Evolutionary conservation across 2,888 invertebrate genomes (phyloP).

Genomic region (Gibbula magus): DNA sequence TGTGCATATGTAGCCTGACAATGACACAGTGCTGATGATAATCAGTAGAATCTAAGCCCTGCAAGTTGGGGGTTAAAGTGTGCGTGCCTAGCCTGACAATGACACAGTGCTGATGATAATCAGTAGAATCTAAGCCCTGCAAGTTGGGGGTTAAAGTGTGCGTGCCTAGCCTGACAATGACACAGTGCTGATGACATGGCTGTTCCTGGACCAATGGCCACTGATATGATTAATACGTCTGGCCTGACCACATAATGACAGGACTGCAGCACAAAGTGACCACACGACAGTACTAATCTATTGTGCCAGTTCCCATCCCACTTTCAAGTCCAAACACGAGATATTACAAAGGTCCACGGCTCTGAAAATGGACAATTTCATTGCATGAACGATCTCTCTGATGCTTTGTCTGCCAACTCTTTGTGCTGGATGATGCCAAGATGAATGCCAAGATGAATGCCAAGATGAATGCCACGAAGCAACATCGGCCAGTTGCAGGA

Average conservation of each 20-base stretch:
- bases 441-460: too few species aligned
- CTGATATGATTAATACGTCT: constrained; percentile 8
- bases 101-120: background rate
- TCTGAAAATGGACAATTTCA: too few species aligned
- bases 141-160: background rate
- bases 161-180: background rate
- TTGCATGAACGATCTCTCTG: too few species aligned
- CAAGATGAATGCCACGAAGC: too few species aligned
- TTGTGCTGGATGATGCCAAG: too few species aligned
- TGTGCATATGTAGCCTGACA: background rate
- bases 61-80: background rate
- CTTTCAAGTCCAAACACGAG: too few species aligned
- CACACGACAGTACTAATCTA: too few species aligned
- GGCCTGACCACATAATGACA: background rate
- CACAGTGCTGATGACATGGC: background rate
- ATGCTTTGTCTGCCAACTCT: too few species aligned
- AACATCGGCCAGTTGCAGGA: too few species aligned
- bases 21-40: background rate
- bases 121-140: background rate
- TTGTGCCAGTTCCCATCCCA: too few species aligned
- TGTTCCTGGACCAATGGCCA: background rate
- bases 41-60: background rate
- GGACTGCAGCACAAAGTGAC: too few species aligned
- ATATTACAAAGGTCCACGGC: too few species aligned
- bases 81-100: background rate